These are phyloP conservation scores for Entomobrya proxima DNA, from an alignment of 2,888 invertebrate species.

Conservation along the genomic window DNA sequence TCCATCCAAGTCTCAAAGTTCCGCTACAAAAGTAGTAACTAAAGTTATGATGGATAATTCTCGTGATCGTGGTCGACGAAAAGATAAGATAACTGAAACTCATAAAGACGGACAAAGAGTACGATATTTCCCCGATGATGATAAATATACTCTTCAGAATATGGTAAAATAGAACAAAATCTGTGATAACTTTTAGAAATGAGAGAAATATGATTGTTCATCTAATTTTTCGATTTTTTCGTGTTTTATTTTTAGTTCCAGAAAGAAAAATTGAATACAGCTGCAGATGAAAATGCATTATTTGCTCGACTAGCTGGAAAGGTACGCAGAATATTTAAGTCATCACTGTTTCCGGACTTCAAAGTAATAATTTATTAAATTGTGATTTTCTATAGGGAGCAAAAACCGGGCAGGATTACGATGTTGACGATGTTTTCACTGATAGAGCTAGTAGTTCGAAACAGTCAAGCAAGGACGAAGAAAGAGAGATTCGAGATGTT, in stretches of 20 bases:
- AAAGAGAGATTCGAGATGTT: conserved; percentile 82
- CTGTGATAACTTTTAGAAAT: conserved; percentile 50
- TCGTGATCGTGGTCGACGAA: conserved; percentile 50
- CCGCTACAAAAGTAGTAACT: conserved; percentile 68
- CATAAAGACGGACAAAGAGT: conserved; percentile 85
- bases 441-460: conserved; percentile 81
- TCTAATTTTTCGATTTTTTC: conserved; percentile 27
- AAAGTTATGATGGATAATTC: conserved; percentile 66
- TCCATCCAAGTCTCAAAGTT: background rate
- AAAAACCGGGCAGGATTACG: conserved; percentile 79
- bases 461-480: conserved; percentile 81
- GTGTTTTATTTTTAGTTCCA: conserved; percentile 78
- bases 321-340: conserved; percentile 75
- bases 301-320: conserved; percentile 85
- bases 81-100: conserved; percentile 80
- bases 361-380: conserved; percentile 24
- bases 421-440: conserved; percentile 90
- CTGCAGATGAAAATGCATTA: conserved; percentile 88
- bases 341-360: conserved; percentile 18
- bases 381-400: conserved; percentile 64
- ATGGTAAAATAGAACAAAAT: too few relatives aligned
- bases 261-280: conserved; percentile 86
- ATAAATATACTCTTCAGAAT: conserved; percentile 88
- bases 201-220: conserved; percentile 26
- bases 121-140: conserved; percentile 93